Percentiles rank a stretch among this genome's conserved stretches.
phyloP scores from a whole-genome alignment of 2,797 vertebrate species.

The Dromococcyx pavoninus region DNA sequence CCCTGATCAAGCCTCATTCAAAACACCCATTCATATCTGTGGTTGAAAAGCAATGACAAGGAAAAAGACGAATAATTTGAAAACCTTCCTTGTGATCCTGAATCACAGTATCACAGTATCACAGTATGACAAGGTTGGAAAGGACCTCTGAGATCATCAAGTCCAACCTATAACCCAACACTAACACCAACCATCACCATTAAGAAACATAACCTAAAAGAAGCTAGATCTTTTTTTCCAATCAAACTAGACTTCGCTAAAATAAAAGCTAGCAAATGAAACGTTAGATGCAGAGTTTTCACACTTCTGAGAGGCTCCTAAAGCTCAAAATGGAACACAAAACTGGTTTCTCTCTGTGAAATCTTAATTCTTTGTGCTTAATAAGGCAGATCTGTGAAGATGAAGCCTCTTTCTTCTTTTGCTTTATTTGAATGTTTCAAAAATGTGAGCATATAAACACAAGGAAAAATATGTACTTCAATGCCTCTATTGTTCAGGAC shows the following conservation, averaged over 20 bases:
- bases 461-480: conserved; percentile 13
- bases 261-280: conserved; percentile 13
- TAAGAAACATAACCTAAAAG: neutral
- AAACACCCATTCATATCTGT: neutral
- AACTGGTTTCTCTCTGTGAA: neutral
- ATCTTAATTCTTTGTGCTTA: conserved; percentile 2
- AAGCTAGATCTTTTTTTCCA: neutral
- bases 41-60: neutral
- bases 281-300: neutral
- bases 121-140: too few relatives aligned
- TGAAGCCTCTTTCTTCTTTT: conserved; percentile 7
- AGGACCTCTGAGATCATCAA: too few relatives aligned
- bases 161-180: too few relatives aligned
- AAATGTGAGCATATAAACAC: conserved; percentile 20
- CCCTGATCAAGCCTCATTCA: neutral
- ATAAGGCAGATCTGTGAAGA: neutral
- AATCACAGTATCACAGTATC: too few relatives aligned
- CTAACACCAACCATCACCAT: too few relatives aligned
- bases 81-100: neutral
- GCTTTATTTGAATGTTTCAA: neutral
- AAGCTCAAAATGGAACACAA: neutral
- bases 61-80: neutral
- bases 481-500: neutral
- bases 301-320: neutral
- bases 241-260: neutral